phyloP scores from a whole-genome alignment of 92 coral and sea anemone genomes.

The Muricea muricata region DNA sequence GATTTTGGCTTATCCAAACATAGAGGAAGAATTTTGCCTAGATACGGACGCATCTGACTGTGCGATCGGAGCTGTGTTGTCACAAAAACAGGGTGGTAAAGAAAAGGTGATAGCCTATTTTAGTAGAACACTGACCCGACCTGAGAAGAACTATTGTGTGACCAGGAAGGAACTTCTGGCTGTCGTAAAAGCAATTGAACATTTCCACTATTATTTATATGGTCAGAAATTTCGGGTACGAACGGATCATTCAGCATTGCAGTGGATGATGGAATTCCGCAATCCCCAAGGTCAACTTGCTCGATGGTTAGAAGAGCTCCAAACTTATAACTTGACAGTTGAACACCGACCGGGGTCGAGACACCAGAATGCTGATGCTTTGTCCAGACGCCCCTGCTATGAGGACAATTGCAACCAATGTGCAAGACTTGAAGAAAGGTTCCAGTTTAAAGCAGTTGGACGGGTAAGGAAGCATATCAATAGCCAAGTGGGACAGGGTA shows the following conservation, averaged over 20 bases:
- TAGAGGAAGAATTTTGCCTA: neutral
- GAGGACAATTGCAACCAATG: slow-evolving; percentile 32
- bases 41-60: neutral
- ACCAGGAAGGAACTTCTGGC: neutral
- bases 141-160: neutral
- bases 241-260: neutral
- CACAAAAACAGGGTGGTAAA: neutral
- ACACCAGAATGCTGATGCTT: slow-evolving; percentile 26
- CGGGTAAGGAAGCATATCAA: neutral
- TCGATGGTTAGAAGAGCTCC: too few relatives aligned
- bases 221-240: neutral
- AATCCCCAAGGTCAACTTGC: too few relatives aligned
- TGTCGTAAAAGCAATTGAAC: neutral
- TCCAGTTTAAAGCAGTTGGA: too few relatives aligned
- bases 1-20: neutral
- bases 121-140: neutral
- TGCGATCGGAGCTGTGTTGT: too few relatives aligned
- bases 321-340: too few relatives aligned
- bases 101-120: neutral
- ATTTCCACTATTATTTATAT: neutral
- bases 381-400: slow-evolving; percentile 19
- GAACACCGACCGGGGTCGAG: too few relatives aligned
- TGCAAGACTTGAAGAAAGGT: slow-evolving; percentile 15
- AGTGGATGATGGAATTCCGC: too few relatives aligned
- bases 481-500: neutral